Conservation (phyloP, 2,797 vertebrate species). For the Podarcis siculus region DNA sequence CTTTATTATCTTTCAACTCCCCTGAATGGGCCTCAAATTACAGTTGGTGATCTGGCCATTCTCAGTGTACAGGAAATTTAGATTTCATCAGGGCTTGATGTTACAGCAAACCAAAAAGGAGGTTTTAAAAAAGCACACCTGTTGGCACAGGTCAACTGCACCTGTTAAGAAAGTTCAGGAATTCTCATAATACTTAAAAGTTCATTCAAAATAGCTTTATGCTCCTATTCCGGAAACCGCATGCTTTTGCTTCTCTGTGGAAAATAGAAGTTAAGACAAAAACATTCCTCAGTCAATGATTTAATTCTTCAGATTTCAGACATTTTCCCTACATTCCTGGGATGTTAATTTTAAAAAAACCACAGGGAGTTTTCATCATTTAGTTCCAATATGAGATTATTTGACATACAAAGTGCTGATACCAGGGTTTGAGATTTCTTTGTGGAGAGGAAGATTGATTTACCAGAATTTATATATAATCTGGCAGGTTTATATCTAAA, state of each 20-base stretch:
- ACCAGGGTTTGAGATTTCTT: neutral
- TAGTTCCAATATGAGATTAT: neutral
- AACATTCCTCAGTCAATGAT: neutral
- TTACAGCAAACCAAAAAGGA: neutral
- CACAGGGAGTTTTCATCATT: neutral
- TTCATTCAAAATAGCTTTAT: neutral
- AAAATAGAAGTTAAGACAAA: neutral
- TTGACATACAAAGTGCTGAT: neutral
- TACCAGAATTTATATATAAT: neutral
- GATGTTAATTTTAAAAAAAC: neutral
- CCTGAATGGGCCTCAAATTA: neutral
- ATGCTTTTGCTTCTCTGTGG: neutral
- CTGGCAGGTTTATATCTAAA: neutral
- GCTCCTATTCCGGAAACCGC: neutral
- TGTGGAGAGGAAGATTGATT: neutral
- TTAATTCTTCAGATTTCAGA: constrained; percentile 9
- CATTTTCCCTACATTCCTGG: neutral
- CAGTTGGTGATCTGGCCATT: neutral
- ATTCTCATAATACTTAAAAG: neutral
- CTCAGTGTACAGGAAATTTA: neutral
- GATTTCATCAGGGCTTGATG: neutral
- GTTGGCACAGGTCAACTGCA: neutral
- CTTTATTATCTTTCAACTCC: neutral
- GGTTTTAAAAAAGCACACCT: neutral
- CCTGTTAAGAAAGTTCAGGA: neutral